Evolutionary conservation across 1,140 invertebrate species (phyloP), one percentile per base, ranked within the genome.

Genomic region (Leptoteleia sp.): DNA sequence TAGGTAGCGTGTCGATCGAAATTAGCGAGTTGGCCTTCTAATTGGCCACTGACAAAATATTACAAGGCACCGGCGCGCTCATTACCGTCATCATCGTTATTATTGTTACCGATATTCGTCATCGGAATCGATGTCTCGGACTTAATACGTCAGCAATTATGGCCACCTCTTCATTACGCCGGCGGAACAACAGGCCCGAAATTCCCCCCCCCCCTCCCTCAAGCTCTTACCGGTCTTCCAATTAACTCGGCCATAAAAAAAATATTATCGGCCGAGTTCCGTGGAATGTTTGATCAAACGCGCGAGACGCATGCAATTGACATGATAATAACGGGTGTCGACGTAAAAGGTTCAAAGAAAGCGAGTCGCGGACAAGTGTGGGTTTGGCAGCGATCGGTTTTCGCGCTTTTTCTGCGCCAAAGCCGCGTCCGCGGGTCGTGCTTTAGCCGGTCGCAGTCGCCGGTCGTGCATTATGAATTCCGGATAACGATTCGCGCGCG

Each of bases 401-500:
- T 54, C 54, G 29, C 19, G 67, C 50, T 78, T 71, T 64, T 78
- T 78, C 67, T 37, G 31, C 12, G 17, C 25, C 47, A 47, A 43
- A 22, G 35, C 50, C 45, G n/a, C 37, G 38, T 54, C 54, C 47
- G 35, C 35, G 65, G n/a, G 37, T 25, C 25, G 40, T 78, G 75
- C 71, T 71, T 76, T 65, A 71, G 50, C 33, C 19, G 8, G 42
- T 13, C 42, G 9, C 17, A 42, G 2, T 35, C 37, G 22, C n/a
- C 9, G 25, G 45, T 50, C 45, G 57, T 78, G 76, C 76, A 73
- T 81, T 82, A 81, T 78, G 82, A 80, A 75, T 82, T 77, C 67
- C 68, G 76, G 76, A 82, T 79, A 82, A 71, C 64, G 65, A 59
- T 82, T 82, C 70, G n/a, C n/a, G n/a, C n/a, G n/a, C n/a, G n/a